Percentiles rank a stretch among this genome's conserved stretches.
Evolutionary conservation across 2,113 vertebrate genomes (phyloP).

Genomic region (Elephas maximus): DNA sequence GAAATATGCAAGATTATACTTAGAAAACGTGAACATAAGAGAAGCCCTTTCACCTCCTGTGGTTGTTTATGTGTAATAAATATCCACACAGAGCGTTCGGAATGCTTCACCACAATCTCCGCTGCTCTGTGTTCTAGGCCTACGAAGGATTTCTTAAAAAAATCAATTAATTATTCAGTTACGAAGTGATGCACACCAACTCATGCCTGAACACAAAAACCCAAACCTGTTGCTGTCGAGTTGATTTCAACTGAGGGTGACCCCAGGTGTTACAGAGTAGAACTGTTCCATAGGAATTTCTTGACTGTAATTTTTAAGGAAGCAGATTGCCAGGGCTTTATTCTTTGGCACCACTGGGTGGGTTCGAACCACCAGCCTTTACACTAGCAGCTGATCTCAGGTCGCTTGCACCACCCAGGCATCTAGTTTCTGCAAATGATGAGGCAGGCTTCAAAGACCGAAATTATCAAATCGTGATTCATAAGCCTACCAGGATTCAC

Average conservation of each 20-base stretch:
- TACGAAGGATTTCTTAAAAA: neutral
- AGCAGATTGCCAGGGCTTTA: neutral
- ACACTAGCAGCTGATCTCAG: neutral
- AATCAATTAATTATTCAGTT: neutral
- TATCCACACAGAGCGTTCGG: neutral
- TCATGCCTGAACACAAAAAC: neutral
- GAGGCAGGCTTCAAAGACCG: neutral
- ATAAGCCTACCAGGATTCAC: neutral
- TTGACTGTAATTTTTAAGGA: neutral
- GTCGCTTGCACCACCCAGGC: neutral
- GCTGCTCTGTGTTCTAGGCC: neutral
- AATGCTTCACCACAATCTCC: neutral
- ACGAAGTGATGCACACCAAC: neutral
- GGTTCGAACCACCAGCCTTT: neutral
- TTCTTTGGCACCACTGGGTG: neutral
- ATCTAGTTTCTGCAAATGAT: neutral
- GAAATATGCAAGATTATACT: neutral
- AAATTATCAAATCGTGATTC: slow-evolving; percentile 23
- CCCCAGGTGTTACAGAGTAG: neutral
- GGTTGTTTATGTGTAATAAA: neutral
- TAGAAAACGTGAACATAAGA: neutral
- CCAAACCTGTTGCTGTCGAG: neutral
- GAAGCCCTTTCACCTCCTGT: neutral
- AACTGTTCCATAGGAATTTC: neutral
- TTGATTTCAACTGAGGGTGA: neutral